A percentile compares a stretch with the other conserved stretches of the same genome.
Conservation (phyloP, 2,888 invertebrate genomes). For the Abscondita cerata region DNA sequence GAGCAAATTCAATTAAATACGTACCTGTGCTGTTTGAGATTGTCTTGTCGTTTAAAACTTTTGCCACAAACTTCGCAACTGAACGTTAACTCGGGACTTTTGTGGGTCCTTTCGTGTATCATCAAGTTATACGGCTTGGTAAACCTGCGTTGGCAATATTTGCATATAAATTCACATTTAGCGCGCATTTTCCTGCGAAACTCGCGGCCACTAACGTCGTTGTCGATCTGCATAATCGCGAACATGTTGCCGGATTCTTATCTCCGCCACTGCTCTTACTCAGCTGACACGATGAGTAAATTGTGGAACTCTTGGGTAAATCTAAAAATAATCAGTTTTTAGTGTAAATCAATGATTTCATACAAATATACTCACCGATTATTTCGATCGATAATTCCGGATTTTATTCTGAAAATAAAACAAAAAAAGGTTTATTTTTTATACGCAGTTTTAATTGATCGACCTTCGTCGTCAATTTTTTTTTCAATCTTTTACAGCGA, state of each 20-base stretch:
- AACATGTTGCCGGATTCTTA: slow-evolving; percentile 70
- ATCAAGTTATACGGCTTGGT: slow-evolving; percentile 98
- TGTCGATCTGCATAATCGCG: slow-evolving; percentile 90
- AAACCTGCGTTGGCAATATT: slow-evolving; percentile 96
- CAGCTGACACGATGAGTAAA: slow-evolving; percentile 33
- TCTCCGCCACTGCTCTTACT: slow-evolving; percentile 36
- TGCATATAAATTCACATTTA: slow-evolving; percentile 98
- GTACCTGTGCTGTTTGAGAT: slow-evolving; percentile 93
- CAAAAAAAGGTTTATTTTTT: not conserved
- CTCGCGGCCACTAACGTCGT: slow-evolving; percentile 85
- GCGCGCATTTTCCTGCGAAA: slow-evolving; percentile 88
- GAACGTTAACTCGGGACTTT: slow-evolving; percentile 94
- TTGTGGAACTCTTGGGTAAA: slow-evolving; percentile 21
- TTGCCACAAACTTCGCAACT: slow-evolving; percentile 98
- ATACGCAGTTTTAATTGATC: slow-evolving; percentile 2
- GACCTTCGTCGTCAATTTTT: not conserved
- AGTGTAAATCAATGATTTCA: not conserved
- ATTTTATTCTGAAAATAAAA: not conserved
- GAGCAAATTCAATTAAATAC: slow-evolving; percentile 37
- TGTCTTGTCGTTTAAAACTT: slow-evolving; percentile 97
- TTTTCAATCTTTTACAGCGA: not conserved
- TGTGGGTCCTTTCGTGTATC: slow-evolving; percentile 98
- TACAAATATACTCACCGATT: slow-evolving; percentile 1
- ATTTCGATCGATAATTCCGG: not conserved
- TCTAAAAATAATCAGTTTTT: slow-evolving; percentile 13